Evolutionary conservation across 1,140 invertebrate species (phyloP).

Genomic region (Elymnias hypermnestra): DNA sequence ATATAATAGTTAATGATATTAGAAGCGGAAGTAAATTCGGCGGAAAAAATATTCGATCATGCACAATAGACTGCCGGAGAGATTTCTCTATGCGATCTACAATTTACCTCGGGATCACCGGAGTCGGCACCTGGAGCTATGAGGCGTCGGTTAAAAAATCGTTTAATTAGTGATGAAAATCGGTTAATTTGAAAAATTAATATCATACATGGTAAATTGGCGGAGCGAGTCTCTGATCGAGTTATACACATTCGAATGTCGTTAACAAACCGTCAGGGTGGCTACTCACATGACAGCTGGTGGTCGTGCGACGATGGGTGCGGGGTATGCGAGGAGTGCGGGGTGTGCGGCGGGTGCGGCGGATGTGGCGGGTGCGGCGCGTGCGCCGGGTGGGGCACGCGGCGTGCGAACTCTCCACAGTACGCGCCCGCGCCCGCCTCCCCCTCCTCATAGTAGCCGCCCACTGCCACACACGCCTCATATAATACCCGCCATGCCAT

Average conservation of each 20-base stretch:
- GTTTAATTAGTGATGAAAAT: no score
- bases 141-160: no score
- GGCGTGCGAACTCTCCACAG: constrained; percentile 69
- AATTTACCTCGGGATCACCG: constrained; percentile 14
- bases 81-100: constrained; percentile 13
- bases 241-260: no score
- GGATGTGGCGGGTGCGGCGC: constrained; percentile 65
- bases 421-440: constrained; percentile 45
- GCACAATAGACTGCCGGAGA: constrained; percentile 20
- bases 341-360: constrained; percentile 64
- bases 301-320: constrained; percentile 42
- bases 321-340: constrained; percentile 45
- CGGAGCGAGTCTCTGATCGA: no score
- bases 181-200: no score
- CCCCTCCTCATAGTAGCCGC: constrained; percentile 72
- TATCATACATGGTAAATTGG: no score
- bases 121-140: no score
- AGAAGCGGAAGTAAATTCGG: constrained; percentile 38
- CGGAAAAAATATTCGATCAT: constrained; percentile 32
- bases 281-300: constrained; percentile 39
- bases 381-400: constrained; percentile 71
- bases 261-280: background rate
- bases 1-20: constrained; percentile 16
- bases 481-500: constrained; percentile 28
- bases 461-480: constrained; percentile 71